Evolutionary conservation across 1,140 invertebrate species (phyloP), one percentile per base, ranked within the genome.

Genomic region (Steinernema khuongi): DNA sequence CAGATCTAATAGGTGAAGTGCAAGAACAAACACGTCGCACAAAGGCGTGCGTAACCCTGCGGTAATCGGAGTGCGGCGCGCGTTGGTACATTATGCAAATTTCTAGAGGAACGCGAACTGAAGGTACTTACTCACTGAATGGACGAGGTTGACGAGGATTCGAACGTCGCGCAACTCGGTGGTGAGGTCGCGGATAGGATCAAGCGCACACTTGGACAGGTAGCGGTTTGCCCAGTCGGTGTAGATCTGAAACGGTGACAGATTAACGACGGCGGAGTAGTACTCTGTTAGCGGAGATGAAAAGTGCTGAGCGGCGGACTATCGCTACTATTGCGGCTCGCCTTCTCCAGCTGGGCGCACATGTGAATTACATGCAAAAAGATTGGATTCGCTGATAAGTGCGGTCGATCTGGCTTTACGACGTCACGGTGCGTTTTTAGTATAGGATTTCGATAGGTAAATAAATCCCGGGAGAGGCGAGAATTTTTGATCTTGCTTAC

Each of bases 171-270:
- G 72, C 19, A 81, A 66, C 43, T 81, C 80, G 33, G 75, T 66
- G 17, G 81, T 76, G 26, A 81, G 66, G 32, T 81, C 80, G 31
- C 28, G 70, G 31, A 81, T 73, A 7, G 79, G 75, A 14, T 72
- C 68, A 31, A 73, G 70, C 31, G 72, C 71, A 18, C 68, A 36
- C 44, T 70, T 71, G 14, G 32, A 19, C 43, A 81, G 70, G 32
- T 77, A 77, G 60, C 77, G 78, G 67, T 81, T 81, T 22, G 79
- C 75, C 81, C 81, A 81, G 29, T 80, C 75, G 1, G 80, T 81
- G 67, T 81, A 81, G 18, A 81, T 72, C 80, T 81, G 78, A 74
- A 80, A 81, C 11, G n/a, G 36, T 7, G n/a, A 41, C 7, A 11
- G n/a, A 41, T 41, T 41, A 41, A 11, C n/a, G n/a, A 41, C 7